Base-by-base conservation (phyloP, 2,888 invertebrate genomes). In the Cryptocephalus moraei region DNA sequence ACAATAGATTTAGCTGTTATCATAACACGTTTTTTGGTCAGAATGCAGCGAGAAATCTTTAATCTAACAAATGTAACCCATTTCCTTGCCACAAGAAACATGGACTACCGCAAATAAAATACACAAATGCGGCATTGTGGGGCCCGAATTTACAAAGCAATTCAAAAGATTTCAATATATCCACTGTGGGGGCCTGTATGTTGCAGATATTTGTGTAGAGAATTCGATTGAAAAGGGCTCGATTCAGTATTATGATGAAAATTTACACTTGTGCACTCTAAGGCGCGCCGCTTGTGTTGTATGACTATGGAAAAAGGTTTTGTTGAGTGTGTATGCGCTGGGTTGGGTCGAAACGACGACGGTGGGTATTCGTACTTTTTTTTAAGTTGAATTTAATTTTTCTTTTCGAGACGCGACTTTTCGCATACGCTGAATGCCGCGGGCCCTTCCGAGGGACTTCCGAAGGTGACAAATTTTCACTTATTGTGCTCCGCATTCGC, bases 191-290 rank as follows among this genome's bases (percentile, higher is more conserved):
- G 36, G 32, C 56, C 57, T 66, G 67, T 68, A 66, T 67, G 68
- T 66, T 66, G 67, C 68, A 67, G 68, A 68, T 68, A 68, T 68
- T 68, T 67, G 66, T 68, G 61, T 62, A 62, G 63, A 60, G 67
- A 68, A 68, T 69, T 67, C 68, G 66, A 68, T 67, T 67, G 67
- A 69, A 68, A 69, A 62, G 43, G 34, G 62, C 63, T 62, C 63
- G 67, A 67, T 68, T 68, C 67, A 60, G 64, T 60, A 69, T 70
- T 70, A 69, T 69, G 67, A 68, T 69, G 69, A 70, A 69, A 70
- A 70, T 70, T 70, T 69, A 70, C 70, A 70, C 70, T 69, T 69
- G 69, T 69, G 70, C 70, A 69, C 70, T 70, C 69, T 66, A 69
- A 68, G 69, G 67, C 69, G 65, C 63, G 65, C 12, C 65, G 66